Evolutionary conservation across 1,140 invertebrate species (phyloP).

Genomic region (Drosophila azteca): DNA sequence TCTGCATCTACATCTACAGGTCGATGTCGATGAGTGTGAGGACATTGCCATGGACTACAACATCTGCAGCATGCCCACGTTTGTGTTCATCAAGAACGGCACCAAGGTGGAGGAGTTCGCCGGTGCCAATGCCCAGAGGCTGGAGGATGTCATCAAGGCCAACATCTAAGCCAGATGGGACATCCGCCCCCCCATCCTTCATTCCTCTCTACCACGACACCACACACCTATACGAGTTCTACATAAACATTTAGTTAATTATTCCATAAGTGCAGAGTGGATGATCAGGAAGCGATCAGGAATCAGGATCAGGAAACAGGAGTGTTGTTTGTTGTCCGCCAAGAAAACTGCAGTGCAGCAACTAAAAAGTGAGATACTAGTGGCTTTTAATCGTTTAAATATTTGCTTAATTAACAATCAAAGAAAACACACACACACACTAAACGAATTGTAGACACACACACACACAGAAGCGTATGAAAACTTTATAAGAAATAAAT

Average conservation of each 20-base stretch:
- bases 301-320: too few species aligned
- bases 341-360: conserved; percentile 26
- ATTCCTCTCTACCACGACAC: conserved; percentile 24
- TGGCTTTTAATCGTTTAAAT: conserved; percentile 69
- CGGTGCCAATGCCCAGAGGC: conserved; percentile 91
- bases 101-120: conserved; percentile 89
- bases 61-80: conserved; percentile 96
- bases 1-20: conserved; percentile 85
- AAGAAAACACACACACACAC: conserved; percentile 25
- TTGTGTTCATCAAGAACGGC: conserved; percentile 93
- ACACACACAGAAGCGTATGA: conserved; percentile 4
- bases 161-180: conserved; percentile 40
- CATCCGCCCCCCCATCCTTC: background rate
- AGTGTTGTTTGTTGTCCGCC: background rate
- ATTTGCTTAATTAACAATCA: conserved; percentile 60
- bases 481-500: conserved; percentile 48
- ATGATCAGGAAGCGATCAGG: too few species aligned
- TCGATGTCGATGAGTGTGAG: conserved; percentile 95
- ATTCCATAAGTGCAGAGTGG: conserved; percentile 64
- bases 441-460: conserved; percentile 50
- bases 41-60: conserved; percentile 92
- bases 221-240: conserved; percentile 30
- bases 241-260: conserved; percentile 66
- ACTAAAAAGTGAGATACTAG: conserved; percentile 52
- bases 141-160: conserved; percentile 82